A percentile compares a stretch with the other conserved stretches of the same genome.
Conservation (phyloP, 2,888 invertebrate species). For the Harpalus rufipes region DNA sequence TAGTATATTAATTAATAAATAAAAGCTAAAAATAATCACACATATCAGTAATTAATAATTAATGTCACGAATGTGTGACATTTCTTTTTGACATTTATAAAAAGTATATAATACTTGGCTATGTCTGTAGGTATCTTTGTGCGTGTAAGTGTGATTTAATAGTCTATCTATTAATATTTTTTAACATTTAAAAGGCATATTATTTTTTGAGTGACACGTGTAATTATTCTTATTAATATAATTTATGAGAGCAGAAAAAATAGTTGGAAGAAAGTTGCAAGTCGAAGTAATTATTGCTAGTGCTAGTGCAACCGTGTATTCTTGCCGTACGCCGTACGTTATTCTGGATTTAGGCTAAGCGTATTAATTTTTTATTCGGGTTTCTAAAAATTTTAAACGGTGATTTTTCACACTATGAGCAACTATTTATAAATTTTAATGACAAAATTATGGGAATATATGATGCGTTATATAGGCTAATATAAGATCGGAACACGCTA, state of each 20-base stretch:
- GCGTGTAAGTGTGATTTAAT: constrained; percentile 20
- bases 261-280: constrained; percentile 24
- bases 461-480: constrained; percentile 60
- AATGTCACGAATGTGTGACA: too few species aligned
- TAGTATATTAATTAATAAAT: too few species aligned
- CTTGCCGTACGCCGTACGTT: background rate
- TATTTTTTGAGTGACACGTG: constrained; percentile 32
- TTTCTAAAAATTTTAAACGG: constrained; percentile 51
- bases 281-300: background rate
- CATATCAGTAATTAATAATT: too few species aligned
- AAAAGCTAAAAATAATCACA: too few species aligned
- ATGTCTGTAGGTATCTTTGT: background rate
- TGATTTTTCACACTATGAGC: constrained; percentile 36
- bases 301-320: constrained; percentile 31
- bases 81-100: too few species aligned
- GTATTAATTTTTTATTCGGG: constrained; percentile 50
- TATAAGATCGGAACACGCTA: background rate
- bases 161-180: constrained; percentile 41
- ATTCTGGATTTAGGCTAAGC: constrained; percentile 44
- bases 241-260: constrained; percentile 62
- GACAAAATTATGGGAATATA: constrained; percentile 49
- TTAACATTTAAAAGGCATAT: constrained; percentile 1
- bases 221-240: constrained; percentile 61
- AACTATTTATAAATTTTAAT: constrained; percentile 56
- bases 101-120: too few species aligned